These are phyloP conservation scores for Engystomops pustulosus DNA, from an alignment of 2,113 vertebrate species.

Conservation along the genomic window DNA sequence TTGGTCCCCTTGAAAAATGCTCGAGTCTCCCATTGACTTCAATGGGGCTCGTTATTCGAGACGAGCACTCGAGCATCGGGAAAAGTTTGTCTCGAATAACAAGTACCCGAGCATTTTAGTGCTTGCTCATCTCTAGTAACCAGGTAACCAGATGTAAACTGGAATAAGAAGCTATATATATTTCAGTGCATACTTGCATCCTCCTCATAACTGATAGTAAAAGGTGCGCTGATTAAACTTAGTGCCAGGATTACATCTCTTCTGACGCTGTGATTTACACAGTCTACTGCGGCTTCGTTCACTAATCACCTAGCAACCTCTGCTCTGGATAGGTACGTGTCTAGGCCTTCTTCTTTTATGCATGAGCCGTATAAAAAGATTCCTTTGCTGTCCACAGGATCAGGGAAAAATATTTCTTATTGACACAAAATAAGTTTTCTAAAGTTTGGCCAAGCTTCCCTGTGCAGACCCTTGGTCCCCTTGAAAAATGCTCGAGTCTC, in stretches of 20 bases:
- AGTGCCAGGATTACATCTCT: conserved; percentile 24
- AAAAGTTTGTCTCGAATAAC: no score
- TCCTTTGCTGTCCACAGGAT: not conserved
- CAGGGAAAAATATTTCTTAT: not conserved
- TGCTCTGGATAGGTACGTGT: conserved; percentile 17
- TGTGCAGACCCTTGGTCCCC: no score
- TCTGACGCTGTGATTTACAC: conserved; percentile 32
- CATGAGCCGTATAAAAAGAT: conserved; percentile 8
- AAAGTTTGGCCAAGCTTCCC: no score
- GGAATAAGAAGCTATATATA: not conserved
- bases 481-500: no score
- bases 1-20: no score
- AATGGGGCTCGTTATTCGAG: no score
- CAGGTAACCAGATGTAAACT: no score
- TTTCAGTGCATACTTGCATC: not conserved
- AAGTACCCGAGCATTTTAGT: no score
- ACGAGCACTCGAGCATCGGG: no score
- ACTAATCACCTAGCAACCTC: conserved; percentile 34
- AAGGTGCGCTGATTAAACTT: conserved; percentile 18
- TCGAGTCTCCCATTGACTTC: no score
- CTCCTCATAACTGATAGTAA: not conserved
- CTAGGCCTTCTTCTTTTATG: conserved; percentile 19
- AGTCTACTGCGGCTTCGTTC: conserved; percentile 2
- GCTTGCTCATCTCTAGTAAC: no score
- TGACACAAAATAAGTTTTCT: not conserved